A percentile compares a stretch with the other conserved stretches of the same genome.
Evolutionary conservation across 2,113 vertebrate species (phyloP).

Genomic region (Lepus timidus): DNA sequence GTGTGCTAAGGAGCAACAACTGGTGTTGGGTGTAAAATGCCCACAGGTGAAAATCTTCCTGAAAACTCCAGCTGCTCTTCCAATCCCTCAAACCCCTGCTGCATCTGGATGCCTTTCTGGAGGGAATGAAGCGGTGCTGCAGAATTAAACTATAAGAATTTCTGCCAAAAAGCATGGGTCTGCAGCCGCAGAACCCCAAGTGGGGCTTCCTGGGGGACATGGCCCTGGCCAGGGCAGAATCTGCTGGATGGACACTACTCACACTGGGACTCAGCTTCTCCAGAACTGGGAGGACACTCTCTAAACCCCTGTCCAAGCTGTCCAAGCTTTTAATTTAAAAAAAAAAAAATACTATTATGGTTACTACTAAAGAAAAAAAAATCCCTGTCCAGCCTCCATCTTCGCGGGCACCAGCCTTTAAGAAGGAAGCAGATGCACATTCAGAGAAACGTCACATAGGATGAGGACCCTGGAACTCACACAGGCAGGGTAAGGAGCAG

Average conservation of each 20-base stretch:
- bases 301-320: neutral
- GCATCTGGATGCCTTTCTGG: neutral
- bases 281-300: neutral
- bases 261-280: neutral
- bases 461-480: neutral
- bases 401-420: neutral
- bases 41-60: neutral
- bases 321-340: no score
- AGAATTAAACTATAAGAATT: neutral
- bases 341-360: no score
- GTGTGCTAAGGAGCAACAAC: neutral
- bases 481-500: neutral
- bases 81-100: neutral
- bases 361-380: no score
- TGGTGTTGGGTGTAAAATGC: neutral
- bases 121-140: neutral
- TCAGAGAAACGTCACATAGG: neutral
- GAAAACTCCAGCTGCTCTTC: conserved; percentile 16
- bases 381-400: neutral
- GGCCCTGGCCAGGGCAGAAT: neutral
- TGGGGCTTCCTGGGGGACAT: fast-evolving
- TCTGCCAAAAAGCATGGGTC: neutral
- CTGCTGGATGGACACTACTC: neutral
- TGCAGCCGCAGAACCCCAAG: neutral
- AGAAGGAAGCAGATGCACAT: neutral